Percentiles rank a stretch among this genome's conserved stretches.
Evolutionary conservation across 2,113 vertebrate genomes (phyloP).

Genomic region (Erythrocebus patas): DNA sequence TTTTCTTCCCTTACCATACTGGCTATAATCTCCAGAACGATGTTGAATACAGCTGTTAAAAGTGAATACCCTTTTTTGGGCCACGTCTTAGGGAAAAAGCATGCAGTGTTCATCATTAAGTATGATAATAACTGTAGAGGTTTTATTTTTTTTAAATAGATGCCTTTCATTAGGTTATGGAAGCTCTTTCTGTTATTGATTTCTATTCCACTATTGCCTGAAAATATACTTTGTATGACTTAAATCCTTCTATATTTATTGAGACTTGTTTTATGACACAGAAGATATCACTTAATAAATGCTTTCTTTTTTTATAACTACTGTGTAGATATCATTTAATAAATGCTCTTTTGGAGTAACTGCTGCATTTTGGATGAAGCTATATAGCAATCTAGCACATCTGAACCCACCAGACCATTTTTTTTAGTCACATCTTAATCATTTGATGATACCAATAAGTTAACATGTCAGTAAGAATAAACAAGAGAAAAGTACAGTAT

Average conservation of each 20-base stretch:
- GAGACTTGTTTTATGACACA: constrained; percentile 30
- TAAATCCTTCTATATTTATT: constrained; percentile 37
- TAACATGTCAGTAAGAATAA: neutral
- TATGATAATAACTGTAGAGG: neutral
- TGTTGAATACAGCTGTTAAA: neutral
- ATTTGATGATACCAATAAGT: neutral
- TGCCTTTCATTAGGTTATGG: constrained; percentile 2
- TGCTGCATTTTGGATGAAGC: neutral
- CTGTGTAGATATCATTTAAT: neutral
- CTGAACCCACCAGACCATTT: neutral
- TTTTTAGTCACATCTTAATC: neutral
- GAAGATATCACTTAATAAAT: neutral
- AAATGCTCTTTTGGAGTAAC: neutral
- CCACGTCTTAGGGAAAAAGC: neutral
- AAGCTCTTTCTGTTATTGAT: constrained; percentile 10
- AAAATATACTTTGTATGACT: constrained; percentile 22
- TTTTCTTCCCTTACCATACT: neutral
- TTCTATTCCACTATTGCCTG: neutral
- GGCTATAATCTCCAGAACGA: neutral
- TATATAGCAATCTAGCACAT: neutral
- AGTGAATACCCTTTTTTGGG: neutral
- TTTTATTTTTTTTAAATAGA: neutral
- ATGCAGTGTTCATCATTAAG: neutral
- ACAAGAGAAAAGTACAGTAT: neutral
- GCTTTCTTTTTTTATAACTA: neutral